Conservation (phyloP, 2,888 invertebrate genomes). For the Ctena decussata region DNA sequence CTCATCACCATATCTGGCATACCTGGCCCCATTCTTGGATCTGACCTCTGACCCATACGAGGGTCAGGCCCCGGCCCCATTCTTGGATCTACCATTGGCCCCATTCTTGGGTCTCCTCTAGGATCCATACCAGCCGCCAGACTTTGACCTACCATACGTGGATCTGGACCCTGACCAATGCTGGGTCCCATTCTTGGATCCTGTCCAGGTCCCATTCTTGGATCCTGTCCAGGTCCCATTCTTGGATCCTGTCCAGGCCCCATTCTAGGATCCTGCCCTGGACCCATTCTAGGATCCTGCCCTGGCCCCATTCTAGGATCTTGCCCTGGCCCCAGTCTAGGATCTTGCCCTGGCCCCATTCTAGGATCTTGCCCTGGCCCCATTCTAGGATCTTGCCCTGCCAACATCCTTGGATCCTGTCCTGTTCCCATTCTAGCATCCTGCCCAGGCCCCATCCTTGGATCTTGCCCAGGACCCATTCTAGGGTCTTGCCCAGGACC, state of each 20-base stretch:
- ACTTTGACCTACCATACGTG: constrained; percentile 26
- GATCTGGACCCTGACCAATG: constrained; percentile 56
- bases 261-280: constrained; percentile 35
- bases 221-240: constrained; percentile 41
- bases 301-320: constrained; percentile 31
- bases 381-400: constrained; percentile 51
- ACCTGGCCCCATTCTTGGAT: constrained; percentile 58
- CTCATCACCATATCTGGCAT: constrained; percentile 45
- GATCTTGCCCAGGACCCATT: constrained; percentile 60
- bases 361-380: constrained; percentile 59
- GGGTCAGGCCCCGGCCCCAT: constrained; percentile 33
- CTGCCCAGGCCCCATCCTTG: constrained; percentile 50
- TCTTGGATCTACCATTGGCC: constrained; percentile 39
- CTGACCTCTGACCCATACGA: constrained; percentile 51
- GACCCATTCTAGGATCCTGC: constrained; percentile 39
- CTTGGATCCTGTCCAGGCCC: constrained; percentile 34
- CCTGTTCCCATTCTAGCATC: constrained; percentile 48
- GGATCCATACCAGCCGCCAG: constrained; percentile 50
- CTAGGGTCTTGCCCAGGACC: constrained; percentile 42
- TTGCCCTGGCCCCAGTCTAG: constrained; percentile 45
- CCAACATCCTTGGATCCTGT: constrained; percentile 59
- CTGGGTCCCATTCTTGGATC: constrained; percentile 41
- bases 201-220: constrained; percentile 42
- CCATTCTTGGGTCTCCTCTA: constrained; percentile 60
- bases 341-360: constrained; percentile 51